Percentiles rank a stretch among this genome's conserved stretches.
Conservation (phyloP, 35 echinoderm and acorn worm genomes). For the Chiridota heheva region DNA sequence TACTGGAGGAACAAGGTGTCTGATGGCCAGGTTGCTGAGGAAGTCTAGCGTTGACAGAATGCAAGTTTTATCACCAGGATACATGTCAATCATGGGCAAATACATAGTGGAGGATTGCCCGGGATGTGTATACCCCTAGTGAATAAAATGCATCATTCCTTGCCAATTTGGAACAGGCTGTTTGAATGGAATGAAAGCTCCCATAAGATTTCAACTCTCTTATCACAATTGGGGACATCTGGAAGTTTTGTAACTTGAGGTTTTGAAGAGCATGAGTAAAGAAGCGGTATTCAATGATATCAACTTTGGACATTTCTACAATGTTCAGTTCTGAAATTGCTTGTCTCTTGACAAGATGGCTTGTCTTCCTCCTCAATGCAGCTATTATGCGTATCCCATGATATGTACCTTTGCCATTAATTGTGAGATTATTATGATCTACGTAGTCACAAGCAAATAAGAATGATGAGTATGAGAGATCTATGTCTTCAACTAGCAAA, state of each 20-base stretch:
- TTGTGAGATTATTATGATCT: conserved; percentile 68
- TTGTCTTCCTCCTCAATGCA: conserved; percentile 15
- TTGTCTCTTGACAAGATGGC: conserved; percentile 26
- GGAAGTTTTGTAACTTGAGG: conserved; percentile 49
- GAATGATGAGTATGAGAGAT: conserved; percentile 24
- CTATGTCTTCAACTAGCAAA: conserved; percentile 37
- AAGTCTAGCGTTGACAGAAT: conserved; percentile 32
- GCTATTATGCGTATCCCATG: conserved; percentile 73
- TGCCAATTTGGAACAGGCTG: conserved; percentile 41
- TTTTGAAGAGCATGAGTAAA: conserved; percentile 43
- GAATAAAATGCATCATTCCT: conserved; percentile 34
- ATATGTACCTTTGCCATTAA: conserved; percentile 72
- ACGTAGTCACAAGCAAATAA: conserved; percentile 71
- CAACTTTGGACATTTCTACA: conserved; percentile 27
- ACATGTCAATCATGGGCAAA: conserved; percentile 46
- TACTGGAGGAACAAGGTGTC: conserved; percentile 19
- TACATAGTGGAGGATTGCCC: conserved; percentile 12
- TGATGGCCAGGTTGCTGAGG: not conserved
- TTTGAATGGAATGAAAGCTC: conserved; percentile 59
- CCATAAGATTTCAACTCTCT: conserved; percentile 52
- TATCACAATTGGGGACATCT: conserved; percentile 32
- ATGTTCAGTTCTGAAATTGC: conserved; percentile 43
- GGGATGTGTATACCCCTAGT: conserved; percentile 7
- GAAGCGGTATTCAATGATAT: conserved; percentile 45
- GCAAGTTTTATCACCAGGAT: conserved; percentile 47